Conservation (phyloP, 2,113 vertebrate genomes). For the Mungos mungo region DNA sequence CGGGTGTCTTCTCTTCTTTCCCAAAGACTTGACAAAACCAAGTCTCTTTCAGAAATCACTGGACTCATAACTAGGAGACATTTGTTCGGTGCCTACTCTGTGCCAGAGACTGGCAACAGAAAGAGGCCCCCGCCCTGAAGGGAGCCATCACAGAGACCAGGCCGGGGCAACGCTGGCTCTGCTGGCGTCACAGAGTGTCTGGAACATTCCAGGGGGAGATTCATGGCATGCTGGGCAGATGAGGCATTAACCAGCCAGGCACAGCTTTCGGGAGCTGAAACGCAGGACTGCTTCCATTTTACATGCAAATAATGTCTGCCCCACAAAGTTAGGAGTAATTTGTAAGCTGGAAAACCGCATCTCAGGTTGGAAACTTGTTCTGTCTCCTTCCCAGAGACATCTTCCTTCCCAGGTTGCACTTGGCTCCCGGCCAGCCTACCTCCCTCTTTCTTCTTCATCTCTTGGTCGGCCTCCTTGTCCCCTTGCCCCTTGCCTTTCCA, state of each 20-base stretch:
- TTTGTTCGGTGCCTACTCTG: not conserved
- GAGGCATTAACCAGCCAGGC: not conserved
- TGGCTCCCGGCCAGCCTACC: not conserved
- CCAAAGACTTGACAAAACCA: not conserved
- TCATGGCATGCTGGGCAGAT: not conserved
- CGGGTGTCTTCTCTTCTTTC: not conserved
- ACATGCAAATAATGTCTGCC: not conserved
- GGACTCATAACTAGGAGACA: not conserved
- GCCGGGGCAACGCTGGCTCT: rapidly evolving
- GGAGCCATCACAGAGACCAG: not conserved
- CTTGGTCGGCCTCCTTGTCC: not conserved
- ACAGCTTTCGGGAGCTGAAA: not conserved
- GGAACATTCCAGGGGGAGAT: rapidly evolving
- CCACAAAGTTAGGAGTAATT: not conserved
- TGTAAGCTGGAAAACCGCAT: not conserved
- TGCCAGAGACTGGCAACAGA: not conserved
- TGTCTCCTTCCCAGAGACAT: too few relatives aligned
- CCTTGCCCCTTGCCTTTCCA: not conserved
- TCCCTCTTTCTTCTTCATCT: not conserved
- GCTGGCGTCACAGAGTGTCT: not conserved
- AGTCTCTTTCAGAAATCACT: not conserved
- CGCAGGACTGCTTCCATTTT: not conserved
- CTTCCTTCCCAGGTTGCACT: not conserved
- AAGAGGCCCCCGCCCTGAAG: not conserved
- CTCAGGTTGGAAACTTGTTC: too few relatives aligned